phyloP scores from a whole-genome alignment of 92 coral and sea anemone species.

The Chrysogorgia sp. region DNA sequence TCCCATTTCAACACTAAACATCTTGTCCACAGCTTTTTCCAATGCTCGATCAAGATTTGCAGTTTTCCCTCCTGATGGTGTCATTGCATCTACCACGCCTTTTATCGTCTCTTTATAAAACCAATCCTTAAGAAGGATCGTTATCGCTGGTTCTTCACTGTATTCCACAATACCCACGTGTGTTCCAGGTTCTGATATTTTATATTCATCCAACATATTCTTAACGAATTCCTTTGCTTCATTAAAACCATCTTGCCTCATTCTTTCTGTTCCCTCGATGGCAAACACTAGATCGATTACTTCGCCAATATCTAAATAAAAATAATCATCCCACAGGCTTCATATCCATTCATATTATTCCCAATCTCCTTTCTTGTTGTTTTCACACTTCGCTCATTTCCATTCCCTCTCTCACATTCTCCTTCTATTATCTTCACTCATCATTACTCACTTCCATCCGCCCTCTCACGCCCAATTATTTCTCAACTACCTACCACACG shows the following conservation, averaged over 20 bases:
- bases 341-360: no score
- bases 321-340: no score
- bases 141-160: conserved; percentile 27
- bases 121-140: background rate
- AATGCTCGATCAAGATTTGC: conserved; percentile 66
- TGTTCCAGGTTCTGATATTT: conserved; percentile 18
- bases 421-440: no score
- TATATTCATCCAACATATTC: conserved; percentile 15
- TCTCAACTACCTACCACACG: conserved; percentile 22
- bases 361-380: no score
- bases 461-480: background rate
- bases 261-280: conserved; percentile 32
- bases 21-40: conserved; percentile 47
- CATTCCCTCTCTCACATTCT: no score
- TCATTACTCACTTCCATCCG: no score
- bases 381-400: no score
- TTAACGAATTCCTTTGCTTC: conserved; percentile 18
- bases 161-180: conserved; percentile 37
- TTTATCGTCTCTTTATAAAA: conserved; percentile 19
- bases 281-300: conserved; percentile 51
- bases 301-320: no score
- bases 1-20: conserved; percentile 61
- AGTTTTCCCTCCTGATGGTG: conserved; percentile 47
- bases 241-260: conserved; percentile 21
- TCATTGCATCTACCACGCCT: conserved; percentile 18